Base-by-base conservation (phyloP, 2,113 vertebrate genomes). In the Phyllostomus discolor region DNA sequence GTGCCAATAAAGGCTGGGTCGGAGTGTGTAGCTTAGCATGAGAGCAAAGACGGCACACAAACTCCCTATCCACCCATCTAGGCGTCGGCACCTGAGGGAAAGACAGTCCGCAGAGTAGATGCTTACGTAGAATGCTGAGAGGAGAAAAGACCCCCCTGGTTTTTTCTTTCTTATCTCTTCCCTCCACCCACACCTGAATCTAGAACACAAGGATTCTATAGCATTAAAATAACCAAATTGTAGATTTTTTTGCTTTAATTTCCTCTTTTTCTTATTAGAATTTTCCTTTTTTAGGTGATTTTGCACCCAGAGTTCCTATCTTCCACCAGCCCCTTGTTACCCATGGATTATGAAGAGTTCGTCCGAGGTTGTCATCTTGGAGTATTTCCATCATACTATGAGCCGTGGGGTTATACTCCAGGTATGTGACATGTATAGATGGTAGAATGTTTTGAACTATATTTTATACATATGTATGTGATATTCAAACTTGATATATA, bases 321-420 rank as follows among this genome's bases (percentile, higher is more conserved):
- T 48, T 99, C 99, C 14, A 99, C 99, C 10, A 99, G 99, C 75
- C 99, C 99, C 0, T 98, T 99, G 94, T 97, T 99, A 80, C 99
- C 99, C 0, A 99, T 99, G 99, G 99, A 99, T 98, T 99, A 99
- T 43, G 99, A 99, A 83, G 99, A 99, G 97, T 99, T 99, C 98
- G 99, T 99, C 16, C 99, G 99, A 72, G 99, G 99, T 24, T 99
- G 99, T 96, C 99, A 99, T 91, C 99, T 99, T 7, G 99, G 99
- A 33, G 99, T 99, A 7, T 99, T 99, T 92, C 99, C 99, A 1
- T 99, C 99, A 12, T 99, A 99, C 97, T 99, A 99, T 93, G 99
- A 99, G 43, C 99, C 99, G 3, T 99, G 99, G 99, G 99, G 99
- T 73, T 99, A 99, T 97, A 99, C 99, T 85, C 99, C 99, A 97